Evolutionary conservation across 2,888 invertebrate genomes (phyloP).

Genomic region (Leuctra nigra): DNA sequence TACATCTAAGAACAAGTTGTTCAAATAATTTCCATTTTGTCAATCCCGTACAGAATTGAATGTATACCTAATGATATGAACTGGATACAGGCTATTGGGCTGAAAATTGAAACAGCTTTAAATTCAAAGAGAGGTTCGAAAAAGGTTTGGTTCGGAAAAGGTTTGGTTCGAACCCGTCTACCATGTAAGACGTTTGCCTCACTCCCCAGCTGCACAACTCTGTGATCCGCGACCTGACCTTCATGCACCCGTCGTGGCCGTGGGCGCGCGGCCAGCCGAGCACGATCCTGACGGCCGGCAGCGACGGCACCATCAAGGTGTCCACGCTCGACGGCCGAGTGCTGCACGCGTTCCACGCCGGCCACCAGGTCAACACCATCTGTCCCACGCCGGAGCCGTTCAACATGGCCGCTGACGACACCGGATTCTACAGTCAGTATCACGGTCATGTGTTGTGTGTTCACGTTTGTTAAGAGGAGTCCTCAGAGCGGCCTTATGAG

Average conservation of each 20-base stretch:
- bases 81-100: no score
- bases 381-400: conserved; percentile 43
- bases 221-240: conserved; percentile 42
- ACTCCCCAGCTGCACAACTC: conserved; percentile 39
- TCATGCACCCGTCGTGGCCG: conserved; percentile 44
- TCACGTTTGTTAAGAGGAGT: no score
- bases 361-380: conserved; percentile 41
- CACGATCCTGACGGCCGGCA: conserved; percentile 39
- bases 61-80: no score
- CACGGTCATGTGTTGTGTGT: no score
- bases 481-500: no score
- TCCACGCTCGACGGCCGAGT: conserved; percentile 42
- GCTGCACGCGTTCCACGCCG: conserved; percentile 40
- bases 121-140: no score
- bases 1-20: no score
- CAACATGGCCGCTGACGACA: conserved; percentile 35
- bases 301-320: conserved; percentile 42
- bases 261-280: conserved; percentile 40
- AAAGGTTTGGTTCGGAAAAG: no score
- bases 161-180: no score
- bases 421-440: conserved; percentile 41
- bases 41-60: no score
- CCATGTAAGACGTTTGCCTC: background rate
- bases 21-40: no score
- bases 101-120: no score